Base-by-base conservation (phyloP, 2,888 invertebrate genomes). In the Eilema sororculum region DNA sequence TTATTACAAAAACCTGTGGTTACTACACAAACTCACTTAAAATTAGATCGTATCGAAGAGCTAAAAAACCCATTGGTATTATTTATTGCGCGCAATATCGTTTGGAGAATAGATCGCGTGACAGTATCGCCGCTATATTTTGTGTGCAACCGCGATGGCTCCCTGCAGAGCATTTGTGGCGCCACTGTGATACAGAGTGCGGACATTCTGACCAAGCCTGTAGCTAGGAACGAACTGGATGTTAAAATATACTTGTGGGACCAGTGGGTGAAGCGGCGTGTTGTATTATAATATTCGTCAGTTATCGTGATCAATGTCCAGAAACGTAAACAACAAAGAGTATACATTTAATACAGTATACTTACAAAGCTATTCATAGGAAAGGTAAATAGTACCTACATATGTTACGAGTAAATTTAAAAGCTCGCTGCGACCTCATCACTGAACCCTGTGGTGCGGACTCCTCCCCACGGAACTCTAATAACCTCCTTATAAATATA, bases 141-240 rank as follows among this genome's bases (percentile, higher is more conserved):
- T 37, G 25, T 58, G 58, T 58, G 65, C 57, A 37, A 25, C 28
- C 5, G 37, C 16, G 20, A 67, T 46, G 67, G 59, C 67, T 67
- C 67, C 59, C 67, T 59, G 41, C 41, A 67, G 67, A 60, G 41
- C 67, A n/a, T n/a, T 64, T 46, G 64, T 64, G 20, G 41, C 25
- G n/a, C n/a, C 20, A 64, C n/a, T 46, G 12, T 52, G n/a, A 52
- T 25, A 52, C 25, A 57, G 24, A 56, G 33, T 33, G 65, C 24
- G 22, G 8, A 6, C 8, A 52, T 9, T n/a, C 52, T 52, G 52
- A 52, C n/a, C 20, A 3, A 52, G n/a, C 52, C 9, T n/a, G 20
- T n/a, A 9, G n/a, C 52, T 16, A 16, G 41, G 5, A 5, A 4
- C 16, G 6, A 46, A 46, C 52, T 3, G n/a, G 52, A 9, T n/a